phyloP scores from a whole-genome alignment of 2,888 invertebrate genomes.

The Eledona agricola region DNA sequence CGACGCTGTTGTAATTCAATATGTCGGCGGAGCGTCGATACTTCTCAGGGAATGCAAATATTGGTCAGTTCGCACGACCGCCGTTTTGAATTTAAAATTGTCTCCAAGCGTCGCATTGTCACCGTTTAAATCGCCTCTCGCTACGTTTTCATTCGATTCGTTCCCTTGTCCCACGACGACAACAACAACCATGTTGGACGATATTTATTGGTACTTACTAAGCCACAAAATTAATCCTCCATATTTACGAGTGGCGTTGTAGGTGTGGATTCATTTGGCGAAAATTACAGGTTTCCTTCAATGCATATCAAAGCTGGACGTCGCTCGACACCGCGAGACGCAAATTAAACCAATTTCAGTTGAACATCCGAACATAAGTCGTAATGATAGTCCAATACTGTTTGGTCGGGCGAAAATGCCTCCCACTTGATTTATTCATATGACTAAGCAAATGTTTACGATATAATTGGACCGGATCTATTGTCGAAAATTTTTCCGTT shows the following conservation, averaged over 20 bases:
- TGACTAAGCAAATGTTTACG: constrained; percentile 39
- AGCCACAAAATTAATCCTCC: constrained; percentile 23
- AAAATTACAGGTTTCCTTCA: constrained; percentile 20
- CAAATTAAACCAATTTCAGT: constrained; percentile 38
- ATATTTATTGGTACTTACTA: constrained; percentile 36
- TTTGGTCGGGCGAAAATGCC: constrained; percentile 36
- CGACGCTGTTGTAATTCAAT: constrained; percentile 1
- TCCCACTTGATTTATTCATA: constrained; percentile 41
- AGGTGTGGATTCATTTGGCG: background rate
- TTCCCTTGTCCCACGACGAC: constrained; percentile 41
- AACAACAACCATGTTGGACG: constrained; percentile 37
- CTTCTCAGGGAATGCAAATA: constrained; percentile 44
- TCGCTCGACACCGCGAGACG: constrained; percentile 21
- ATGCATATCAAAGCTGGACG: constrained; percentile 29
- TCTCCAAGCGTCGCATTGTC: background rate
- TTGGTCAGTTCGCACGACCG: constrained; percentile 33
- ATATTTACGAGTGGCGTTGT: no score
- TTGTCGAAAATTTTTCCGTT: constrained; percentile 33
- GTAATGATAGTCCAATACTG: constrained; percentile 35
- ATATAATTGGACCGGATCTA: constrained; percentile 34
- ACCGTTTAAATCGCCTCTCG: background rate
- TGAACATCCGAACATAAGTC: constrained; percentile 24
- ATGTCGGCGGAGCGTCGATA: background rate
- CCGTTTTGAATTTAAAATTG: constrained; percentile 18
- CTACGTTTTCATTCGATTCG: no score